Evolutionary conservation across 2,113 vertebrate genomes (phyloP), one percentile per base, ranked within the genome.

Genomic region (Triplophysa rosa): DNA sequence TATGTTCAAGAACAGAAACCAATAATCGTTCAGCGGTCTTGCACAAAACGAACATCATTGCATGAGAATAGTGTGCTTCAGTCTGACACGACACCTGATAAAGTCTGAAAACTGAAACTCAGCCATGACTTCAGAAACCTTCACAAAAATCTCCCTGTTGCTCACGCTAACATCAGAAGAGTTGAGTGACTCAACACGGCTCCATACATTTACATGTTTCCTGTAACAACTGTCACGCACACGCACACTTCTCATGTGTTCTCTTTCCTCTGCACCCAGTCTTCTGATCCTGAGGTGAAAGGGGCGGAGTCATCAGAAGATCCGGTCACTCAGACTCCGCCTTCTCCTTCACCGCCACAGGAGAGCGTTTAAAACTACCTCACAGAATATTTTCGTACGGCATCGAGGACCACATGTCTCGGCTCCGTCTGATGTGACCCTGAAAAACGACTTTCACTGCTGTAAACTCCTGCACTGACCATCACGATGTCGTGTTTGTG

Each of bases 171-270:
- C 33, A 56, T 58, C 49, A 10, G 45, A 71, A 23, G 92, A 94
- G 89, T 93, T 91, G 87, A 86, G 90, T 87, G 90, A 92, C 84
- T 85, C 89, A 88, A 89, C 81, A 79, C 83, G 88, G 86, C 90
- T 90, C 86, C 87, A 73, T 86, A 87, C 85, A 87, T 87, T 89
- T 91, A 87, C 91, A 85, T 85, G 91, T 93, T 94, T 93, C 90
- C 92, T 93, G 89, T 86, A 83, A 82, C 86, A 92, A 92, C 91
- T 67, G 90, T 88, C 84, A 68, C 64, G 26, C 84, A 68, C 64
- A 26, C 8, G 79, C 23, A 37, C 24, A 42, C 54, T 61, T 59
- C 80, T 78, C 82, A 70, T 82, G 73, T 83, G 59, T 23, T 33
- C 37, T 52, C 11, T 76, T 75, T 83, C 77, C 68, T 23, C 76